Evolutionary conservation across 2,888 invertebrate species (phyloP), one percentile per base, ranked within the genome.

Genomic region (Sepiola atlantica): DNA sequence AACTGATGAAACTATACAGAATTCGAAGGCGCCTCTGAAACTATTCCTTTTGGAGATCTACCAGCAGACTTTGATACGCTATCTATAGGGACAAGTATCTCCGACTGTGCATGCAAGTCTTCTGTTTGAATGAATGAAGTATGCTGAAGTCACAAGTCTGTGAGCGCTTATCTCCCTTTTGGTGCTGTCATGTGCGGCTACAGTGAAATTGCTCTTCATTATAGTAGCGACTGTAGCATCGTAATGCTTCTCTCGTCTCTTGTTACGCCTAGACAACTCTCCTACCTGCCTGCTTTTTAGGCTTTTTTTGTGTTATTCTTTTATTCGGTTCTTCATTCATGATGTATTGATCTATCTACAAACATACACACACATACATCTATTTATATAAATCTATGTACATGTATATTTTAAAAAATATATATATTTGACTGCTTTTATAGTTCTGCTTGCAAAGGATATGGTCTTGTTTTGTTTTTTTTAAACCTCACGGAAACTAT

Each of bases 181-280:
- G n/a, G n/a, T 77, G n/a, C 18, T 32, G 77, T 77, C 77, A 77
- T 77, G 77, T 77, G 77, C 77, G 77, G 77, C 77, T n/a, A 32
- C 77, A 77, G n/a, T 77, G n/a, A 77, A 77, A 77, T n/a, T 77
- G n/a, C 77, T 77, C 77, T 14, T 77, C 77, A n/a, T 77, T 77
- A 20, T 77, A 77, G 77, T 77, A 77, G 77, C 77, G 77, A 77
- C n/a, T 77, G 77, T 77, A 32, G 77, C 77, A 77, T 32, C 32
- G 77, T n/a, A 1, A 32, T 77, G 77, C 77, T 77, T 77, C 77
- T 77, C 77, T 77, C n/a, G 77, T 77, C n/a, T 77, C n/a, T 77
- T 77, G 16, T 77, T 77, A 16, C n/a, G 77, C 77, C n/a, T 77
- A 77, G 77, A 77, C 77, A 77, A 77, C 77, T 77, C 77, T 77